These are phyloP conservation scores for Camponotus pennsylvanicus DNA, from an alignment of 1,140 invertebrate genomes.

Conservation along the genomic window DNA sequence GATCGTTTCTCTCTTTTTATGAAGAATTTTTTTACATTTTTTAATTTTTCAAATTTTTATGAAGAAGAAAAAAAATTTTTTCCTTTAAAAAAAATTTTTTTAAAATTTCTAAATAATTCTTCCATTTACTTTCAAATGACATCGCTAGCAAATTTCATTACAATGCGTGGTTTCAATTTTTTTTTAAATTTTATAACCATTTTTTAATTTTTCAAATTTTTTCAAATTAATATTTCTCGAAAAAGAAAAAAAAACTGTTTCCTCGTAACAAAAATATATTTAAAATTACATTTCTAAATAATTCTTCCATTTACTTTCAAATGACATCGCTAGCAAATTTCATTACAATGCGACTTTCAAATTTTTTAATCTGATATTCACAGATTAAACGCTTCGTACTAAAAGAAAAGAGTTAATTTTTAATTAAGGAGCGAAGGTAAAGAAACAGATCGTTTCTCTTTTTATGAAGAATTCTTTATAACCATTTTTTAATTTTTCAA, in stretches of 20 bases:
- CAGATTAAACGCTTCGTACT: not conserved
- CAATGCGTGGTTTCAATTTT: too few relatives aligned
- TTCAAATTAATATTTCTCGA: too few relatives aligned
- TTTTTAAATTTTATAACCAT: too few relatives aligned
- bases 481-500: too few relatives aligned
- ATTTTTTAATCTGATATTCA: constrained; percentile 1
- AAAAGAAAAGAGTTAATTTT: not conserved
- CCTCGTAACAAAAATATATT: not conserved
- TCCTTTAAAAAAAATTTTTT: too few relatives aligned
- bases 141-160: not conserved
- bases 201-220: too few relatives aligned
- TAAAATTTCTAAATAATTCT: not conserved
- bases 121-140: not conserved
- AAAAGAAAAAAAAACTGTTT: too few relatives aligned
- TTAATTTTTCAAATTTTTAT: too few relatives aligned
- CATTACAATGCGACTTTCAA: constrained; percentile 6
- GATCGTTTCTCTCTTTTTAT: not conserved
- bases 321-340: not conserved
- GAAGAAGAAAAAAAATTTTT: too few relatives aligned
- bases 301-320: not conserved
- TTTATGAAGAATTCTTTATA: too few relatives aligned
- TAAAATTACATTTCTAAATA: too few relatives aligned
- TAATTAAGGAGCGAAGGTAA: not conserved
- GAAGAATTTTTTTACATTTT: not conserved
- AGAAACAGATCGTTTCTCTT: not conserved